Conservation (phyloP, 2,113 vertebrate genomes). For the Forbesichthys papilliferus region DNA sequence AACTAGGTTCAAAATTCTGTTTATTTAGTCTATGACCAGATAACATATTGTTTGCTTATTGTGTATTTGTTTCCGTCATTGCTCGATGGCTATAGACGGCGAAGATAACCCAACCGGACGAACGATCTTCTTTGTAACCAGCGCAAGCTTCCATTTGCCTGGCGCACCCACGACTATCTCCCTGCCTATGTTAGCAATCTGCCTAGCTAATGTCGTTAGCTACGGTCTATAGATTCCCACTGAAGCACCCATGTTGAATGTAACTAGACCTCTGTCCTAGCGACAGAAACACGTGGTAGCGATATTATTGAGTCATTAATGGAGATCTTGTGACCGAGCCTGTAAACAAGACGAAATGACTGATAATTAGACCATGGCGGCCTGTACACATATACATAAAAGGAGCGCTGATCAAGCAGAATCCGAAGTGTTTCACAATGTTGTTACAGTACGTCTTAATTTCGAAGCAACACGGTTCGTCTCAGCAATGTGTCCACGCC, state of each 20-base stretch:
- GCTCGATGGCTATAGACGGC: too few relatives aligned
- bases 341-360: slow-evolving; percentile 46
- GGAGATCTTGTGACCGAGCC: slow-evolving; percentile 64
- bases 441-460: not conserved
- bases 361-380: too few relatives aligned
- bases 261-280: slow-evolving; percentile 41
- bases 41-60: too few relatives aligned
- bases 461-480: not conserved
- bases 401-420: too few relatives aligned
- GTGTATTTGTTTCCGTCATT: too few relatives aligned
- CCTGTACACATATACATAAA: too few relatives aligned
- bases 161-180: slow-evolving; percentile 10
- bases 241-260: slow-evolving; percentile 58
- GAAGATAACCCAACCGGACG: not conserved
- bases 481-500: not conserved
- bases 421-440: slow-evolving; percentile 3
- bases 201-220: slow-evolving; percentile 43
- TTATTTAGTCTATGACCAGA: too few relatives aligned
- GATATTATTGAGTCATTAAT: slow-evolving; percentile 67
- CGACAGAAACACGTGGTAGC: slow-evolving; percentile 62
- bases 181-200: slow-evolving; percentile 21
- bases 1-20: not conserved
- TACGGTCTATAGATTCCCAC: not conserved
- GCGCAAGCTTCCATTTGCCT: slow-evolving; percentile 16
- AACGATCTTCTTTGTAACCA: slow-evolving; percentile 23